Evolutionary conservation across 1,140 invertebrate species (phyloP).

Genomic region (Drosophila dunni): DNA sequence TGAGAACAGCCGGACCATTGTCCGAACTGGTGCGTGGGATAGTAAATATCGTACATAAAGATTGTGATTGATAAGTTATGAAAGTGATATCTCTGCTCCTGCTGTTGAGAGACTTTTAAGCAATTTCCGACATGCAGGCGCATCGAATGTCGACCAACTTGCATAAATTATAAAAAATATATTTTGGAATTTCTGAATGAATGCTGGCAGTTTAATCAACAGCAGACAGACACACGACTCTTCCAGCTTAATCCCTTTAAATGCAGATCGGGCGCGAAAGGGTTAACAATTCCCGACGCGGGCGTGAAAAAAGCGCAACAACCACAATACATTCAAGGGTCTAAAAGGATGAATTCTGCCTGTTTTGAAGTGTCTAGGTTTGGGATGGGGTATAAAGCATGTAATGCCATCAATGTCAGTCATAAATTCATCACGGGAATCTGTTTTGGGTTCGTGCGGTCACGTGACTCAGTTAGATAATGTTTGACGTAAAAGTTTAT

Average conservation of each 20-base stretch:
- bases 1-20: conserved; percentile 8
- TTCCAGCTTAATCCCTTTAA: conserved; percentile 59
- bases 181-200: conserved; percentile 33
- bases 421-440: conserved; percentile 83
- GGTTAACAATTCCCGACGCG: conserved; percentile 56
- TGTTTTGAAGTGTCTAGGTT: conserved; percentile 61
- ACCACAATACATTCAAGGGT: conserved; percentile 28
- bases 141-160: conserved; percentile 69
- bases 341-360: conserved; percentile 23
- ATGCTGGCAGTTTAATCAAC: conserved; percentile 71
- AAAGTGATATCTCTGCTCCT: not conserved
- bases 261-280: conserved; percentile 66
- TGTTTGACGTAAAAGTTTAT: conserved; percentile 70
- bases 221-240: conserved; percentile 74
- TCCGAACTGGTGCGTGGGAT: conserved; percentile 27
- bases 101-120: conserved; percentile 36
- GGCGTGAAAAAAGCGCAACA: conserved; percentile 79
- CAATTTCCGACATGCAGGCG: conserved; percentile 68
- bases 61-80: conserved; percentile 13
- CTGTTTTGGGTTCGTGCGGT: conserved; percentile 78
- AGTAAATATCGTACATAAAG: conserved; percentile 18
- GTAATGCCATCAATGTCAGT: conserved; percentile 75
- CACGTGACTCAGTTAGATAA: conserved; percentile 80
- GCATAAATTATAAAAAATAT: conserved; percentile 73
- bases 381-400: not conserved